phyloP scores from a whole-genome alignment of 2,113 vertebrate genomes.

The Pterophyllum scalare region DNA sequence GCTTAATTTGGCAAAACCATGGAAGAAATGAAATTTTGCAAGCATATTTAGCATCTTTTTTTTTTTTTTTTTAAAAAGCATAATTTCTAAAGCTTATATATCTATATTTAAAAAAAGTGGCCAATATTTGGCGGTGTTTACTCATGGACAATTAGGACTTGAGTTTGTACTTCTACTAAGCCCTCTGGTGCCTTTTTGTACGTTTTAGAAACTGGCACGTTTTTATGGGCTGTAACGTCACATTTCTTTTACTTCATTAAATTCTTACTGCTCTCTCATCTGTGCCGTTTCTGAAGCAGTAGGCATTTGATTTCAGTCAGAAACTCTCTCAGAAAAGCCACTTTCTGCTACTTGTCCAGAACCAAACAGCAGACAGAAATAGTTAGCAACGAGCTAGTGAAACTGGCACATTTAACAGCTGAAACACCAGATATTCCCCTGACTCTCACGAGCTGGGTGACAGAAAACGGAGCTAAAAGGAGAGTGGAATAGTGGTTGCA shows the following conservation, averaged over 20 bases:
- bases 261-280: constrained; percentile 2
- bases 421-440: not conserved
- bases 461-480: not conserved
- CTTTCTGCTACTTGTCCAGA: not conserved
- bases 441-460: not conserved
- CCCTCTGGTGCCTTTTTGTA: not conserved
- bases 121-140: not conserved
- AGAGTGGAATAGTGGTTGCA: not conserved
- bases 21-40: not conserved
- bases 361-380: not conserved
- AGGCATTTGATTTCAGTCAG: rapidly evolving
- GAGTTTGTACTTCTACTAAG: not conserved
- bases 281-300: not conserved
- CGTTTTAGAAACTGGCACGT: not conserved
- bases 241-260: constrained; percentile 19
- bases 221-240: not conserved
- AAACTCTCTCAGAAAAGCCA: not conserved
- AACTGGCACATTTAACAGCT: not conserved
- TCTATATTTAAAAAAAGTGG: not conserved
- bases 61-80: too few relatives aligned
- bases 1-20: constrained; percentile 18
- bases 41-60: not conserved
- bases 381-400: not conserved
- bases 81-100: not conserved
- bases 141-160: too few relatives aligned